phyloP scores from a whole-genome alignment of 2,888 invertebrate genomes.

The Xylota segnis region DNA sequence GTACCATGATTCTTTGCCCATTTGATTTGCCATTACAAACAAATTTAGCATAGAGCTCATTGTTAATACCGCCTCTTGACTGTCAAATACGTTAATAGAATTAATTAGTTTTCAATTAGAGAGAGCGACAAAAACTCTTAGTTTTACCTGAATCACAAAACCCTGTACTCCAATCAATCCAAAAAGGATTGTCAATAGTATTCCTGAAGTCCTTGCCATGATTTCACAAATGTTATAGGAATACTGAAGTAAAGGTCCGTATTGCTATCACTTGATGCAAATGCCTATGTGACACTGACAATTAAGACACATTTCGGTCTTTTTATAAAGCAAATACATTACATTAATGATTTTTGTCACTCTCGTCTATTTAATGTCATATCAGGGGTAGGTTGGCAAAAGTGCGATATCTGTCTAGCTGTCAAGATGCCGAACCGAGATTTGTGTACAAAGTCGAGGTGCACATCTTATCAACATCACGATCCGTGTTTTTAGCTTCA shows the following conservation, averaged over 20 bases:
- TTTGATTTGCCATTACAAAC: slow-evolving; percentile 80
- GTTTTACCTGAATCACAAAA: slow-evolving; percentile 58
- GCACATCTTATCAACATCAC: slow-evolving; percentile 33
- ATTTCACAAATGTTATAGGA: slow-evolving; percentile 2
- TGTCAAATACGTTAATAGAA: not conserved
- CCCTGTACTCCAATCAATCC: slow-evolving; percentile 47
- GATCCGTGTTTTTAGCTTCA: slow-evolving; percentile 20
- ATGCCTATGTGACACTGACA: slow-evolving; percentile 57
- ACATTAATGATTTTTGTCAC: slow-evolving; percentile 33
- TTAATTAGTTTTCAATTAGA: too few relatives aligned
- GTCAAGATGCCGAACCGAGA: slow-evolving; percentile 42
- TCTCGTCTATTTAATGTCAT: slow-evolving; percentile 13
- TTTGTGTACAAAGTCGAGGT: not conserved
- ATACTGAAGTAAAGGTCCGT: slow-evolving; percentile 5
- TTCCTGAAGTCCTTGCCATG: slow-evolving; percentile 37
- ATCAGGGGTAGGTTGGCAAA: slow-evolving; percentile 28
- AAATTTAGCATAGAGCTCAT: slow-evolving; percentile 79
- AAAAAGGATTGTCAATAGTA: slow-evolving; percentile 36
- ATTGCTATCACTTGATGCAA: slow-evolving; percentile 39
- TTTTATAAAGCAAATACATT: slow-evolving; percentile 66
- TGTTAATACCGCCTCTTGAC: slow-evolving; percentile 76
- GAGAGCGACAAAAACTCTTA: not conserved
- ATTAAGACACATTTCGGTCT: not conserved
- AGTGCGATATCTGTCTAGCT: not conserved
- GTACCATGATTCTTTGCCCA: slow-evolving; percentile 81